Evolutionary conservation across 2,888 invertebrate genomes (phyloP), one percentile per base, ranked within the genome.

Genomic region (Habroteleia sp.): DNA sequence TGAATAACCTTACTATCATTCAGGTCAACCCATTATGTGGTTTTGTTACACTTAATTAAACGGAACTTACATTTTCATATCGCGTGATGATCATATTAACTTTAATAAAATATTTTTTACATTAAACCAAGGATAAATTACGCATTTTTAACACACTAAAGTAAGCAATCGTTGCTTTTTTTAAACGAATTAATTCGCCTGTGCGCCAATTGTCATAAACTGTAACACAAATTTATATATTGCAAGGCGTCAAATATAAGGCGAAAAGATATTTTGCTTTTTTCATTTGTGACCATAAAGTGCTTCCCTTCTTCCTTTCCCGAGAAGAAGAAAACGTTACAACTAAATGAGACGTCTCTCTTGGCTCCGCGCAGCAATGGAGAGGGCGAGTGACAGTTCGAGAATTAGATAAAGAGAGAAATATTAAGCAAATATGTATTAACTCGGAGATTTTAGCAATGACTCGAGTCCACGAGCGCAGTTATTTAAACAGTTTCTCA

Each of bases 371-470:
- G 23, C 44, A 16, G 41, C 29, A n/a, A 25, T 63, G 63, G 52
- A 63, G 50, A 50, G 50, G n/a, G 48, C 63, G 35, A 52, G 27
- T 66, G 46, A 54, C 65, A 54, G 42, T 37, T 29, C 16, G 37
- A 13, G 56, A 48, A 68, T 68, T 68, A 68, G 48, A 68, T 68
- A 50, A 68, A 68, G 58, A 58, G 68, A 58, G 50, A 68, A 58
- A 68, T 68, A 68, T 68, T 68, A 68, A 58, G 68, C 56, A 50
- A 50, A 48, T 66, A 41, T 66, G 37, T 66, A 68, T 68, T 50
- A 58, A 50, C 13, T 25, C 29, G 31, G 29, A 58, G 48, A 27
- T 68, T 35, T 48, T 37, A 44, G 16, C 46, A 23, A 14, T 13
- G 29, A 31, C 14, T 44, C 17, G 14, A 29, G 25, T 39, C 16